Base-by-base conservation (phyloP, 2,888 invertebrate species). In the Mythimna albipuncta region DNA sequence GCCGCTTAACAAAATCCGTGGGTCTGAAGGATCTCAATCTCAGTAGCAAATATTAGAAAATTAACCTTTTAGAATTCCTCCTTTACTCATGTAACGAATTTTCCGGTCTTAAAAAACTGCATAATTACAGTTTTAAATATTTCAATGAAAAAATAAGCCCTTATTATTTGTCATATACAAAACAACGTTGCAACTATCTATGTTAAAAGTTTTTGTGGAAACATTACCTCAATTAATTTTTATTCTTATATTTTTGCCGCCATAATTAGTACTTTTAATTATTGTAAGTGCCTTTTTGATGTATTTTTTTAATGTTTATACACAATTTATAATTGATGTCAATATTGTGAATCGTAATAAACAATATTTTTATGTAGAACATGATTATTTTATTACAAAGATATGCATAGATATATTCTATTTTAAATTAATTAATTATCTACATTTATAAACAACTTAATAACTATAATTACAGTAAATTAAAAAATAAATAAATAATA, bases 251-350 rank as follows among this genome's bases (percentile, higher is more conserved):
- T 79, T 82, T 72, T 61, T 76, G 75, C 79, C 85, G 89, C 89
- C 87, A 90, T 90, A 83, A 66, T 81, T 85, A 78, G 70, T 78
- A 72, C 50, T 62, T 64, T 68, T 77, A 65, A 72, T 64, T 69
- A 72, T 59, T 72, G 10, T 85, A 86, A 84, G 87, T 89, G 88
- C 87, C 87, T 89, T 89, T 88, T 89, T 81, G 81, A 84, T 87
- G 85, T 88, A 87, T 85, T 87, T 85, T 87, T 88, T 89, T 81
- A 38, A 38, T 7, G 81, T 87, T 88, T 89, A 76, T 88, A 88
- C 77, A 79, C 79, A 79, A 67, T 88, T 89, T 87, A 86, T 87
- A 85, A 69, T 86, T 69, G 76, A 75, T 79, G 71, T 83, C 75
- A 83, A 81, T 86, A 82, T 77, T 83, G 77, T 83, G 71, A 79